phyloP scores from a whole-genome alignment of 2,888 invertebrate genomes.

The Ornithoptera priamus region DNA sequence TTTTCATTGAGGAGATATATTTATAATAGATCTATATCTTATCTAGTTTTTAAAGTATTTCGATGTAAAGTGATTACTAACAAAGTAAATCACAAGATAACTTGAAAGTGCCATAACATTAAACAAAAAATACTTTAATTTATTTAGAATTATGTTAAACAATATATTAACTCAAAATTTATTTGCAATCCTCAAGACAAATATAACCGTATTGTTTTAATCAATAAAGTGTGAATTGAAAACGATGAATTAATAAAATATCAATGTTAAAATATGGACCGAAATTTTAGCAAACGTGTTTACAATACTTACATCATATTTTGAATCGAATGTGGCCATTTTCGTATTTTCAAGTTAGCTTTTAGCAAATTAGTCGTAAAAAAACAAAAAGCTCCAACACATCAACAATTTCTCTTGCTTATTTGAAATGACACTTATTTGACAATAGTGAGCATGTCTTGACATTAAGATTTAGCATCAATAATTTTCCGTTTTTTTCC shows the following conservation, averaged over 20 bases:
- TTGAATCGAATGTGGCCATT: slow-evolving; percentile 71
- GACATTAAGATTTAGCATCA: slow-evolving; percentile 8
- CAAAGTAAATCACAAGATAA: slow-evolving; percentile 20
- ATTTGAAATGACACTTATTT: slow-evolving; percentile 26
- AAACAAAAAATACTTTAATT: not conserved
- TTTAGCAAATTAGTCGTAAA: slow-evolving; percentile 39
- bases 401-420: slow-evolving; percentile 43
- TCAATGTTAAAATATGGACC: not conserved
- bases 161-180: not conserved
- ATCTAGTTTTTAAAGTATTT: slow-evolving; percentile 12
- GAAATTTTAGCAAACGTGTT: not conserved
- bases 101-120: not conserved
- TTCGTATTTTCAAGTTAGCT: slow-evolving; percentile 34
- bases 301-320: slow-evolving; percentile 78
- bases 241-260: not conserved
- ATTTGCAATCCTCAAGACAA: not conserved
- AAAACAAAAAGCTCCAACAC: slow-evolving; percentile 56
- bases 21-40: slow-evolving; percentile 7
- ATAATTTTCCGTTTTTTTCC: not conserved
- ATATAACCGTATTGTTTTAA: not conserved
- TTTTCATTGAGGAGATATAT: not conserved
- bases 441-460: slow-evolving; percentile 17
- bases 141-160: not conserved
- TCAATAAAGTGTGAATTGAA: not conserved
- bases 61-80: slow-evolving; percentile 20